Evolutionary conservation across 2,888 invertebrate genomes (phyloP).

Genomic region (Drosophila limbata): DNA sequence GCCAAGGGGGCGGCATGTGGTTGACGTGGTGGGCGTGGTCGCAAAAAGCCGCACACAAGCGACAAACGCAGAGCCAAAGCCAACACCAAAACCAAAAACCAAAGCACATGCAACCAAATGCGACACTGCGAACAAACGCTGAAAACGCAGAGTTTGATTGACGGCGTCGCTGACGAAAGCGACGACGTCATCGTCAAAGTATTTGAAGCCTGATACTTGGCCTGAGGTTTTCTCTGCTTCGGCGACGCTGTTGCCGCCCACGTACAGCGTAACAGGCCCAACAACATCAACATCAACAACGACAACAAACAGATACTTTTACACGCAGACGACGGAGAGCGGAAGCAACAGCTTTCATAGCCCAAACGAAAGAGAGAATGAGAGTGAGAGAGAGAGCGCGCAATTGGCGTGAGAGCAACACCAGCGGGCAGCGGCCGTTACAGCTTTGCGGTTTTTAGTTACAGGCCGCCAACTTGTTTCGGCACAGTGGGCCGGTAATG

Average conservation of each 20-base stretch:
- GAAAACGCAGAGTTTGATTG: constrained; percentile 67
- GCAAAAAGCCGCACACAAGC: constrained; percentile 30
- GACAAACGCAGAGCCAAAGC: constrained; percentile 24
- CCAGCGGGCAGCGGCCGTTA: constrained; percentile 32
- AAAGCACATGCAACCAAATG: constrained; percentile 66
- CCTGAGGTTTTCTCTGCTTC: constrained; percentile 63
- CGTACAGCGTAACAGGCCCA: constrained; percentile 49
- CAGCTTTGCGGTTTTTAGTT: constrained; percentile 81
- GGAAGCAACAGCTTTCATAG: constrained; percentile 74
- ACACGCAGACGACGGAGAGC: constrained; percentile 67
- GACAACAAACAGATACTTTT: constrained; percentile 64
- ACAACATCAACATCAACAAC: constrained; percentile 46
- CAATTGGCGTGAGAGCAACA: constrained; percentile 43
- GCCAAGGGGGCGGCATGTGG: constrained; percentile 3
- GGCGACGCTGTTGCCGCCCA: constrained; percentile 67
- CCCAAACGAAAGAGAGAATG: constrained; percentile 7
- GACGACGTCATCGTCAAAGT: constrained; percentile 76
- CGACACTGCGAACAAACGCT: constrained; percentile 44
- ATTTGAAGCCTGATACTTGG: constrained; percentile 72
- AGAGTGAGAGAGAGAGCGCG: constrained; percentile 15
- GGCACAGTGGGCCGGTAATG: constrained; percentile 53
- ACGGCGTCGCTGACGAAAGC: constrained; percentile 50
- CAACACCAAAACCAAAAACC: constrained; percentile 43
- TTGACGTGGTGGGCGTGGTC: constrained; percentile 7
- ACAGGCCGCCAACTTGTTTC: constrained; percentile 66